Evolutionary conservation across 1,140 invertebrate genomes (phyloP).

Genomic region (Microplitis demolitor): DNA sequence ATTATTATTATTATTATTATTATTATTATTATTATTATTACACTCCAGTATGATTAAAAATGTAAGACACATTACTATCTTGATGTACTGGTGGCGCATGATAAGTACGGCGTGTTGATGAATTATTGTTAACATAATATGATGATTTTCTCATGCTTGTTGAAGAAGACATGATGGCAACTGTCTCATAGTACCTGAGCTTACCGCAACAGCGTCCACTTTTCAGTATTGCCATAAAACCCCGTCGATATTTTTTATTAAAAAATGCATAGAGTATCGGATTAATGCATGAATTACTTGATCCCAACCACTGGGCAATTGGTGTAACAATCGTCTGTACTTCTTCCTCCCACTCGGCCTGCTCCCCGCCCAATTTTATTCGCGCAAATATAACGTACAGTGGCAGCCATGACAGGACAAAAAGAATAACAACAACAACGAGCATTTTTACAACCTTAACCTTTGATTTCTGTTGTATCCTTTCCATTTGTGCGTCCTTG

Average conservation of each 20-base stretch:
- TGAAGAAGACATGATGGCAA: conserved; percentile 80
- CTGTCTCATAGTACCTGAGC: conserved; percentile 81
- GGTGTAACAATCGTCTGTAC: conserved; percentile 82
- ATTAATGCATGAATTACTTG: conserved; percentile 96
- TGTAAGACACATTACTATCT: conserved; percentile 77
- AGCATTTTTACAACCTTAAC: conserved; percentile 97
- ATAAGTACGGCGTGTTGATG: conserved; percentile 60
- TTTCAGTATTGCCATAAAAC: conserved; percentile 88
- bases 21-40: conserved; percentile 39
- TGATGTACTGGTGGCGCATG: conserved; percentile 67
- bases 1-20: neutral
- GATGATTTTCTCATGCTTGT: conserved; percentile 82
- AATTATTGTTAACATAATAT: conserved; percentile 73
- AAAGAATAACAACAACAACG: conserved; percentile 90
- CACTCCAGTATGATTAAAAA: conserved; percentile 68
- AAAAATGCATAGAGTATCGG: conserved; percentile 97
- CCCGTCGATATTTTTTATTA: conserved; percentile 93
- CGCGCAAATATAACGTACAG: conserved; percentile 88
- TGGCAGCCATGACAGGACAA: conserved; percentile 93
- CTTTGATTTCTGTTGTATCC: conserved; percentile 90
- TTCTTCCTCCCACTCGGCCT: conserved; percentile 76
- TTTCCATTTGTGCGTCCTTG: conserved; percentile 88
- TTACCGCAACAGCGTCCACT: conserved; percentile 82
- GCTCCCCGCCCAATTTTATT: conserved; percentile 78
- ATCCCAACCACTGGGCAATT: conserved; percentile 94